A percentile compares a stretch with the other conserved stretches of the same genome.
Conservation (phyloP, 2,797 vertebrate species). For the Crocidura indochinensis region DNA sequence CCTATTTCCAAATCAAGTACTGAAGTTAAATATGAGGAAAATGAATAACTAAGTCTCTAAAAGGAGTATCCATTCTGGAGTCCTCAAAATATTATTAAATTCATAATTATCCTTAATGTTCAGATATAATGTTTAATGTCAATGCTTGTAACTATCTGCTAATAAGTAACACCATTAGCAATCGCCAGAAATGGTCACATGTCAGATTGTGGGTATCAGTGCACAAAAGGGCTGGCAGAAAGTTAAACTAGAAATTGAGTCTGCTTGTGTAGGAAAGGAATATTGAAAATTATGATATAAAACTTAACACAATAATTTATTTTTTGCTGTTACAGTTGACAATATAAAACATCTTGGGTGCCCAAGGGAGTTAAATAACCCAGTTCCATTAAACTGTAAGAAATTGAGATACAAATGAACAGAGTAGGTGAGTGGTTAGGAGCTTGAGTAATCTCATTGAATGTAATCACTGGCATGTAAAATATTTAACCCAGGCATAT, state of each 20-base stretch:
- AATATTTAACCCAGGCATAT: neutral
- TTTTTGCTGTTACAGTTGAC: slow-evolving; percentile 57
- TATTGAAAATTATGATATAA: slow-evolving; percentile 31
- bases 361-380: slow-evolving; percentile 30
- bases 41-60: slow-evolving; percentile 59
- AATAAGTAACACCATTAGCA: slow-evolving; percentile 40
- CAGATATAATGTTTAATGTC: slow-evolving; percentile 48
- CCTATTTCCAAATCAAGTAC: slow-evolving; percentile 10
- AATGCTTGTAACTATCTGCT: slow-evolving; percentile 21
- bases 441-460: slow-evolving; percentile 29
- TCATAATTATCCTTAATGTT: slow-evolving; percentile 13
- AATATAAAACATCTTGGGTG: slow-evolving; percentile 14
- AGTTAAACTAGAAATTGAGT: slow-evolving; percentile 42
- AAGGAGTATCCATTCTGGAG: slow-evolving; percentile 44
- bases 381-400: slow-evolving; percentile 41
- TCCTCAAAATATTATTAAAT: slow-evolving; percentile 64
- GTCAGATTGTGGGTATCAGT: slow-evolving; percentile 2
- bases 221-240: slow-evolving; percentile 16
- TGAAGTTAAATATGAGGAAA: slow-evolving; percentile 62
- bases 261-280: slow-evolving; percentile 22
- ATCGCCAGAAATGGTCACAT: slow-evolving; percentile 16
- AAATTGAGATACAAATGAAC: slow-evolving; percentile 30
- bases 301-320: slow-evolving; percentile 42
- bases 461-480: slow-evolving; percentile 32
- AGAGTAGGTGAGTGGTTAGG: slow-evolving; percentile 18